Evolutionary conservation across 2,797 vertebrate species (phyloP).

Genomic region (Cirrhinus mrigala): DNA sequence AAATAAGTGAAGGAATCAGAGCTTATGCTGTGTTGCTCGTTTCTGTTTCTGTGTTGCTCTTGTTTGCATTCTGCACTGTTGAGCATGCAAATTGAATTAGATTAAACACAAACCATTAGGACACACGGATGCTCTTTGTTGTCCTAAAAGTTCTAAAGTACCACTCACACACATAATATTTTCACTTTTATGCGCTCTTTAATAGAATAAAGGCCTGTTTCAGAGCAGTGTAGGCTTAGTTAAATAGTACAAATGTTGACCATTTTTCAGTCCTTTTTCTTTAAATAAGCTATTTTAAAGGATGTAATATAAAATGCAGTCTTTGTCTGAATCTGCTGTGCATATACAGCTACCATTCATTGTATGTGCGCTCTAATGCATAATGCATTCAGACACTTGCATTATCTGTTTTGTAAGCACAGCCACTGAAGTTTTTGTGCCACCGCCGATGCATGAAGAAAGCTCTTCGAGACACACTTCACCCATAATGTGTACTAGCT

Average conservation of each 20-base stretch:
- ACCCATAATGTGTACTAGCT: slow-evolving; percentile 1
- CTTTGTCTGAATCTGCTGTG: slow-evolving; percentile 29
- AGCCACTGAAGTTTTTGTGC: slow-evolving; percentile 42
- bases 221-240: background rate
- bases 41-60: background rate
- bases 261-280: background rate
- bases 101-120: slow-evolving; percentile 35
- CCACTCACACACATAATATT: background rate
- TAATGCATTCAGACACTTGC: slow-evolving; percentile 43
- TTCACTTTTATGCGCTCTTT: background rate
- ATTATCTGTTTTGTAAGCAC: slow-evolving; percentile 32
- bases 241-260: background rate
- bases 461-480: slow-evolving; percentile 34
- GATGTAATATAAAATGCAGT: slow-evolving; percentile 42
- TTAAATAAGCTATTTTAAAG: background rate
- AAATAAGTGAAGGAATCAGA: slow-evolving; percentile 23
- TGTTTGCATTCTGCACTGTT: slow-evolving; percentile 44
- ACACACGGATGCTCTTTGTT: background rate
- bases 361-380: slow-evolving; percentile 45
- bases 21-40: slow-evolving; percentile 2
- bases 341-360: slow-evolving; percentile 28
- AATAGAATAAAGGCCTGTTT: slow-evolving; percentile 5
- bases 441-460: slow-evolving; percentile 38
- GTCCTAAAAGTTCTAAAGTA: slow-evolving; percentile 16
- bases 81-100: slow-evolving; percentile 42